These are phyloP conservation scores for Drosophila borealis DNA, from an alignment of 2,888 invertebrate species.

Conservation along the genomic window DNA sequence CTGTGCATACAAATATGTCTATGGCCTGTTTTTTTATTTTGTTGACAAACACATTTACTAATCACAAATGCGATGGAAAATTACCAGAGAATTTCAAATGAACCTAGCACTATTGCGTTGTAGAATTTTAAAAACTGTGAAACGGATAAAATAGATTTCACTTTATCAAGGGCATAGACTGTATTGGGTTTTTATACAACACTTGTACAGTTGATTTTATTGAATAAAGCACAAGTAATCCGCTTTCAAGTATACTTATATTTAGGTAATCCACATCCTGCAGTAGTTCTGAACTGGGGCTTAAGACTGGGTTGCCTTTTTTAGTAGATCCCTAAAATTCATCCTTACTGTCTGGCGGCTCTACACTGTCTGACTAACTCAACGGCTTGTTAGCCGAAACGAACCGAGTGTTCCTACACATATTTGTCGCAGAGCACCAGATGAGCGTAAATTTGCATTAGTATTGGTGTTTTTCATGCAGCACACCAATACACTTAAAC, in stretches of 20 bases:
- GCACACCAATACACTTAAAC: constrained; percentile 37
- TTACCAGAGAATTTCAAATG: constrained; percentile 9
- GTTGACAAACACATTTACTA: constrained; percentile 27
- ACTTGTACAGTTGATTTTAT: background rate
- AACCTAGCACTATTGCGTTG: constrained; percentile 3
- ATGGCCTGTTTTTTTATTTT: constrained; percentile 15
- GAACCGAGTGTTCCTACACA: background rate
- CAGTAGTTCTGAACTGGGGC: no score
- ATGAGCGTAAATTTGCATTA: constrained; percentile 1
- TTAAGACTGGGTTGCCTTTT: no score
- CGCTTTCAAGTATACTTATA: background rate
- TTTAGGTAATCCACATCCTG: background rate
- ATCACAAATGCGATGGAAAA: constrained; percentile 18
- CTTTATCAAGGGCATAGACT: background rate
- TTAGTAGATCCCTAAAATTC: background rate
- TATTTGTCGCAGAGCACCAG: constrained; percentile 1
- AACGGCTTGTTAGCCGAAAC: background rate
- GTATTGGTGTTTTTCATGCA: constrained; percentile 33
- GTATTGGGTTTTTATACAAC: background rate
- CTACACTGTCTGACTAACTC: background rate
- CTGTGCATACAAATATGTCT: constrained; percentile 9
- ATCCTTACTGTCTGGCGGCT: background rate
- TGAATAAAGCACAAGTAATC: background rate
- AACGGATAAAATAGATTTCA: background rate
- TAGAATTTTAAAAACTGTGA: background rate